Base-by-base conservation (phyloP, 1,140 invertebrate genomes). In the Asobara japonica region DNA sequence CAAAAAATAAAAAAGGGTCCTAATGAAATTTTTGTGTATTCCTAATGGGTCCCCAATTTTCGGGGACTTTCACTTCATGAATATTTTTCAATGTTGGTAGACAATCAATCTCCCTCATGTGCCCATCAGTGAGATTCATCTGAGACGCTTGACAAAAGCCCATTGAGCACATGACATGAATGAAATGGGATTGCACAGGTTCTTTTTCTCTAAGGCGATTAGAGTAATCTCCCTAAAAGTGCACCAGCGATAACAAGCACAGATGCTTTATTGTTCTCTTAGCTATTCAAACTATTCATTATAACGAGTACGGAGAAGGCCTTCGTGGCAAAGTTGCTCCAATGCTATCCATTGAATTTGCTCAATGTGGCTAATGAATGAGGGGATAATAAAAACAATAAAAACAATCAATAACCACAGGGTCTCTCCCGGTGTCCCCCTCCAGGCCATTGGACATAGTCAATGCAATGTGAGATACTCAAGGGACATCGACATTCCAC, bases 401-500 rank as follows among this genome's bases (percentile, higher is more conserved):
- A 56, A 56, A 5, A 56, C 1, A 56, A 56, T 27, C 2, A 27
- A 56, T 56, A 56, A 56, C 51, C 3, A 13, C 22, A 27, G 8
- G 18, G 18, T 22, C 8, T 51, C 45, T 25, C 31, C 31, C 31
- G n/a, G n/a, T 36, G 5, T 36, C 31, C 31, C 5, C 11, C 31
- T 36, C 11, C 31, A 6, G 5, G 5, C 31, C 31, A 6, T 36
- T 51, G 18, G 11, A n/a, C 31, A 65, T 22, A 27, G 3, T 65
- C 11, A 22, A 65, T 41, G 31, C 20, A 41, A 36, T 22, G 33
- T 38, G 31, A 38, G 16, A 65, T 20, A 22, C 64, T 33, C 29
- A 31, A 31, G 60, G 29, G 60, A 62, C 60, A 62, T 62, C 60
- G 29, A 30, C 60, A 62, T 62, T 62, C 60, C 60, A 31, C 13